Evolutionary conservation across 2,888 invertebrate genomes (phyloP).

Genomic region (Drosophila formosana): DNA sequence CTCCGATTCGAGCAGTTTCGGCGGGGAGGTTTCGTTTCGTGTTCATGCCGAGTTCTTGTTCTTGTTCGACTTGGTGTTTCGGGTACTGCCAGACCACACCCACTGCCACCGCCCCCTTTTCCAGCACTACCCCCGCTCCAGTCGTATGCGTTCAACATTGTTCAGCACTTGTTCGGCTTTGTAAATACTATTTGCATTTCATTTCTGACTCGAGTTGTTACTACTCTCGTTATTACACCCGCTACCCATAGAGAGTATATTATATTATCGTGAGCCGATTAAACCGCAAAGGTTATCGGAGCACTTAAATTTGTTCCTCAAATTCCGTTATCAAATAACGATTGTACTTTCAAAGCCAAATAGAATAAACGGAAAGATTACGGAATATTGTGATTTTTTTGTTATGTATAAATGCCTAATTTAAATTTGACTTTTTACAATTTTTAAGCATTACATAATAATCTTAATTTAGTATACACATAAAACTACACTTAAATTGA

Average conservation of each 20-base stretch:
- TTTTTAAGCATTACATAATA: too few relatives aligned
- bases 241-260: neutral
- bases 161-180: slow-evolving; percentile 59
- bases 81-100: neutral
- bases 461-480: too few relatives aligned
- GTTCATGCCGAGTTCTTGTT: neutral
- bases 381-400: too few relatives aligned
- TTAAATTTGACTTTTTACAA: too few relatives aligned
- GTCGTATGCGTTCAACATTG: slow-evolving; percentile 49
- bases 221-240: neutral
- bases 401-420: too few relatives aligned
- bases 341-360: too few relatives aligned
- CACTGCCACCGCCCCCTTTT: neutral
- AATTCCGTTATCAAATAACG: too few relatives aligned
- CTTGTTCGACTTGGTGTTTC: neutral
- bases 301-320: too few relatives aligned
- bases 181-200: slow-evolving; percentile 75
- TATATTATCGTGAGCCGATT: neutral
- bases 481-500: too few relatives aligned
- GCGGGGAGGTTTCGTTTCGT: neutral
- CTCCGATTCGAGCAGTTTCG: neutral
- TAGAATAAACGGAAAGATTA: too few relatives aligned
- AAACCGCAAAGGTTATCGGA: too few relatives aligned
- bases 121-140: too few relatives aligned
- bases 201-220: slow-evolving; percentile 52